Conservation (phyloP, 2,888 invertebrate genomes). For the Diaprepes abbreviatus region DNA sequence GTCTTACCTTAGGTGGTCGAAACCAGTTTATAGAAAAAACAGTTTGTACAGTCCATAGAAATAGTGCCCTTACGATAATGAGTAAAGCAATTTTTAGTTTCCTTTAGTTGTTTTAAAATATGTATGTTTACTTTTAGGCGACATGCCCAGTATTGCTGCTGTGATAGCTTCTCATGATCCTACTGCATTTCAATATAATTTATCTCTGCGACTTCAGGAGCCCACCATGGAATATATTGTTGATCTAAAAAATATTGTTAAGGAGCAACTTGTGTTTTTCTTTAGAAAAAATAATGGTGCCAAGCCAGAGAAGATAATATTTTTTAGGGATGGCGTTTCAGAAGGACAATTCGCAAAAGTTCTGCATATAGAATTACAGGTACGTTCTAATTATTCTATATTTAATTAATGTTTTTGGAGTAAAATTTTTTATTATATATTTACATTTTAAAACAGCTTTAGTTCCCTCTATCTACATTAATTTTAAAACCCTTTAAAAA, state of each 20-base stretch:
- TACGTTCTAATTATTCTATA: no score
- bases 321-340: conserved; percentile 89
- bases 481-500: no score
- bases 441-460: no score
- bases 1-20: no score
- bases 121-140: conserved; percentile 59
- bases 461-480: no score
- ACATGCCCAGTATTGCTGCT: conserved; percentile 77
- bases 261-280: conserved; percentile 76
- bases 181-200: conserved; percentile 78
- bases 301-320: conserved; percentile 77
- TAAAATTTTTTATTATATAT: no score
- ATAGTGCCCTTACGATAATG: no score
- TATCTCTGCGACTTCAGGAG: conserved; percentile 82
- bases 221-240: conserved; percentile 81
- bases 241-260: conserved; percentile 73
- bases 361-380: neutral
- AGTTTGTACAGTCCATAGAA: no score
- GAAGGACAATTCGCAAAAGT: conserved; percentile 81
- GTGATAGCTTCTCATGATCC: conserved; percentile 82
- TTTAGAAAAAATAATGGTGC: conserved; percentile 64
- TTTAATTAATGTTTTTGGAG: no score
- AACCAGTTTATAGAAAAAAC: no score
- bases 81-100: no score
- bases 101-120: no score